Evolutionary conservation across 1,140 invertebrate genomes (phyloP), one percentile per base, ranked within the genome.

Genomic region (Vanessa atalanta): DNA sequence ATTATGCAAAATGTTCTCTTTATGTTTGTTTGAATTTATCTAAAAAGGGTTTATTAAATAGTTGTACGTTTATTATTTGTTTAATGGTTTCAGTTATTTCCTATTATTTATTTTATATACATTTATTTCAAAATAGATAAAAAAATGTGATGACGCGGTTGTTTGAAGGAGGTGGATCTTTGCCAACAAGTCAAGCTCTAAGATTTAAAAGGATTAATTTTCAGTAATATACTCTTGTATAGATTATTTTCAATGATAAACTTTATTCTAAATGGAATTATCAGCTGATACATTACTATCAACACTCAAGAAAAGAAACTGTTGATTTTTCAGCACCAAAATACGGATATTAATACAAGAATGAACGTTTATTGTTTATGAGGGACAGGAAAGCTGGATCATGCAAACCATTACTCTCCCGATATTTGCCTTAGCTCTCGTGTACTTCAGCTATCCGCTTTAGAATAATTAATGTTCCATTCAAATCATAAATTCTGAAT

Each of bases 1-100:
- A 61, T 66, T 66, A 73, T 73, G 72, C 65, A 73, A 73, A 73
- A 63, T n/a, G 47, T 57, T 64, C 53, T 68, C 43, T 68, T 67
- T 65, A 61, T 67, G 53, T 68, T 67, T 63, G 65, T 67, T 72
- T 72, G 50, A 57, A 57, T 57, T 57, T 57, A 57, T 57, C 53
- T 57, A 57, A 57, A 57, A 57, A 57, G 16, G 53, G 53, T 57
- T 61, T 61, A 61, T 61, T 31, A 61, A 61, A 37, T 61, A 61
- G 57, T 61, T 61, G 1, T 26, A 60, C 57, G 14, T 65, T 5
- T 26, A 65, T 43, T 47, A 20, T 37, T 47, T 65, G 63, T 65
- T 65, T 3, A 43, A 43, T 43, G 5, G n/a, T n/a, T 48, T 1
- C 2, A 7, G 31, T 15, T 37, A 3, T 37, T 13, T 15, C 31